Conservation (phyloP, 2,888 invertebrate genomes). For the Timema cristinae region DNA sequence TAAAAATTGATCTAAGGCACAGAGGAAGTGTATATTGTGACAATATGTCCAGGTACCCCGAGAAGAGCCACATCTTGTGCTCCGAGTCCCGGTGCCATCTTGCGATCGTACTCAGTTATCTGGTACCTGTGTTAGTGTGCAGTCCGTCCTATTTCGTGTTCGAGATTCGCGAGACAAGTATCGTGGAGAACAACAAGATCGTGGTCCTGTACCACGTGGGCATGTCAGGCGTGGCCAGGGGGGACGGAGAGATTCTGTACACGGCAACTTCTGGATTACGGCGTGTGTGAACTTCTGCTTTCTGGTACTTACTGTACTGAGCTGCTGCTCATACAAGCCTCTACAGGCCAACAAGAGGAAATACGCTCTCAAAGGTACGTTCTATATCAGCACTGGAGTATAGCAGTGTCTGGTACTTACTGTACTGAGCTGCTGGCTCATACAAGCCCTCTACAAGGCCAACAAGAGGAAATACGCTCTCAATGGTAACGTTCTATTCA, state of each 20-base stretch:
- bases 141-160: conserved; percentile 49
- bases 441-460: conserved; percentile 38
- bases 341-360: too few species aligned
- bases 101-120: conserved; percentile 45
- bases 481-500: too few species aligned
- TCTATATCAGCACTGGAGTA: too few species aligned
- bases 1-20: too few species aligned
- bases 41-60: conserved; percentile 53
- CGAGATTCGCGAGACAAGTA: conserved; percentile 35
- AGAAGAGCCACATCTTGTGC: conserved; percentile 41
- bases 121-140: conserved; percentile 45
- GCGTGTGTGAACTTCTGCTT: conserved; percentile 50
- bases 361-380: too few species aligned
- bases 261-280: conserved; percentile 50
- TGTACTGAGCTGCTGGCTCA: conserved; percentile 40
- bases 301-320: too few species aligned
- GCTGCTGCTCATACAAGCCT: too few species aligned
- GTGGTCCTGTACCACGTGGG: conserved; percentile 38
- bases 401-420: conserved; percentile 49
- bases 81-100: conserved; percentile 43
- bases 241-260: conserved; percentile 39
- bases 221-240: conserved; percentile 35
- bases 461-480: conserved; percentile 37
- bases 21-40: too few species aligned
- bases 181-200: conserved; percentile 18